Percentiles rank a stretch among this genome's conserved stretches.
Evolutionary conservation across 2,888 invertebrate genomes (phyloP).

Genomic region (Nephrotoma flavescens): DNA sequence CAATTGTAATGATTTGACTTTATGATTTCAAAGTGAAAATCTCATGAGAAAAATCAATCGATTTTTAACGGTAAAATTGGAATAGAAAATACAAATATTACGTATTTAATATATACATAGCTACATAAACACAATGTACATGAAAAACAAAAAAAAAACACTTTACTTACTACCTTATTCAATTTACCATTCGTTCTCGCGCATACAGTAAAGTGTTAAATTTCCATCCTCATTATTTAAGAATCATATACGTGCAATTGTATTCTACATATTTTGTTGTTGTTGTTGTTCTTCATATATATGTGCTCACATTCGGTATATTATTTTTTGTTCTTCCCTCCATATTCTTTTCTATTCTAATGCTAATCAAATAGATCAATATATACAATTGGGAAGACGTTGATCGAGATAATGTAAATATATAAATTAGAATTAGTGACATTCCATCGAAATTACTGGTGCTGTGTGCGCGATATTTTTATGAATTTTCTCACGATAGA

Average conservation of each 20-base stretch:
- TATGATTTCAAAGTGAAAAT: neutral
- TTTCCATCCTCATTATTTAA: neutral
- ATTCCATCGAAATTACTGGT: neutral
- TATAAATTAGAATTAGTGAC: neutral
- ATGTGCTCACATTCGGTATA: neutral
- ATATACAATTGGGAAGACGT: neutral
- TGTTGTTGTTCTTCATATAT: neutral
- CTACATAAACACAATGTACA: neutral
- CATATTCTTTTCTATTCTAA: neutral
- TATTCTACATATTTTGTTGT: neutral
- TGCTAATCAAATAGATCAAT: neutral
- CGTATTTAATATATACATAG: neutral
- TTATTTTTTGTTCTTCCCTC: neutral
- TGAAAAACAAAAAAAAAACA: neutral
- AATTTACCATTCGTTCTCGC: neutral
- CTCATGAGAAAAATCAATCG: neutral
- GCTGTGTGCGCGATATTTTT: neutral
- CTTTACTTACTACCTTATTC: neutral
- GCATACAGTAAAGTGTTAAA: neutral
- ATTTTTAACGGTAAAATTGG: neutral
- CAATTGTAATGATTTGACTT: neutral
- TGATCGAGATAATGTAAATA: neutral
- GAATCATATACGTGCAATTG: neutral
- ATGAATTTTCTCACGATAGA: neutral
- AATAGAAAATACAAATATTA: neutral